Evolutionary conservation across 2,888 invertebrate species (phyloP), one percentile per base, ranked within the genome.

Genomic region (Micropterix aruncella): DNA sequence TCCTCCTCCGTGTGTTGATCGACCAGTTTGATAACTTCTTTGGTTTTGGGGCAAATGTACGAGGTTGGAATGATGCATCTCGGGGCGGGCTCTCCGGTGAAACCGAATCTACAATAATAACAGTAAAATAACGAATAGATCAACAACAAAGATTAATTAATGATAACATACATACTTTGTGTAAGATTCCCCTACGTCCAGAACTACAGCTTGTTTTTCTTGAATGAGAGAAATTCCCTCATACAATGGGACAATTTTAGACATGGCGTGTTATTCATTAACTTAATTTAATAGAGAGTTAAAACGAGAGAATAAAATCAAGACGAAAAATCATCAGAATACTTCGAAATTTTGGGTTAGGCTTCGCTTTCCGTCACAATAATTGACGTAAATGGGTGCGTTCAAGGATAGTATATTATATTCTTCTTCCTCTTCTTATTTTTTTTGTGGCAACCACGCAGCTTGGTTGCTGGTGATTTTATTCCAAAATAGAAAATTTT

Each of bases 131-230:
- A 19, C 43, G 41, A 40, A 44, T 38, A 19, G 43, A 40, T 43
- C 18, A 19, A 44, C 37, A 42, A 40, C 37, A 12, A 19, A 37
- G 46, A 18, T 45, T 52, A 54, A 44, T 47, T 43, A 38, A 12
- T 27, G 18, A 27, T 18, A 16, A 18, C 18, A 39, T 42, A 60
- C 75, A 72, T 70, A 94, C 93, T 94, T 95, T 1, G 94, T 93
- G 57, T 88, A 95, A 16, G 89, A 89, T 38, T 78, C 74, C 41
- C 95, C 95, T 49, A 96, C 81, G 60, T 96, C 95, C 48, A 95
- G 61, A 14, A 95, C 85, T 1, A 94, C 84, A 12, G 87, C 83
- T 56, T 88, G 84, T 60, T 93, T 93, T 55, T 94, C 93, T 53
- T 83, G 83, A 54, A 85, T 79, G 40, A 83, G 76, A 40, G 77